phyloP scores from a whole-genome alignment of 2,797 vertebrate genomes.

The Hyperoplus immaculatus region DNA sequence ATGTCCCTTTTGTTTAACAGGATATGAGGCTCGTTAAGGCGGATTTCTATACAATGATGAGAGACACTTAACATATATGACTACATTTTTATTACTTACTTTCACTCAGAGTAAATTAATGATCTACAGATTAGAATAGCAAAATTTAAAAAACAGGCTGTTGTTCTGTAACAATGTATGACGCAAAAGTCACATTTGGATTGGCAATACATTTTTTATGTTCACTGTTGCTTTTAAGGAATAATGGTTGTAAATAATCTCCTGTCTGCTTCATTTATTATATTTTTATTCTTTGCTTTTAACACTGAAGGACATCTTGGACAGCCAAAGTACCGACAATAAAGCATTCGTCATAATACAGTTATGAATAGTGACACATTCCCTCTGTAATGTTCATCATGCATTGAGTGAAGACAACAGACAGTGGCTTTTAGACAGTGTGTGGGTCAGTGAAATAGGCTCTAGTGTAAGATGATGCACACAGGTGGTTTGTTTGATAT shows the following conservation, averaged over 20 bases:
- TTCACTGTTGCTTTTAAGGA: not conserved
- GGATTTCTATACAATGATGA: not conserved
- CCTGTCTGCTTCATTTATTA: not conserved
- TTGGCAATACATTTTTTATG: not conserved
- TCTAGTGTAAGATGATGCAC: not conserved
- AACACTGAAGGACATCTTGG: slow-evolving; percentile 15
- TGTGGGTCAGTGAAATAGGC: slow-evolving; percentile 23
- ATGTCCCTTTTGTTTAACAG: not conserved
- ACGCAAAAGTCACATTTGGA: not conserved
- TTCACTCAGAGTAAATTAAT: not conserved
- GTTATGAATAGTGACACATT: slow-evolving; percentile 2
- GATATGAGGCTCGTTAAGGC: not conserved
- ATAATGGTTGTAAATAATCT: not conserved
- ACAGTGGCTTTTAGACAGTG: slow-evolving; percentile 16
- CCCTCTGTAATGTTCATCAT: slow-evolving; percentile 28
- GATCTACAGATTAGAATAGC: not conserved
- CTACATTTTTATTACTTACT: not conserved
- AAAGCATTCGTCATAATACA: not conserved
- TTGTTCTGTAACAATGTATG: not conserved
- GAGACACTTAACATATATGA: not conserved
- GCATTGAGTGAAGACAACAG: not conserved
- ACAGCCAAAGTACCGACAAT: slow-evolving; percentile 1
- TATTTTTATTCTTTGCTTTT: not conserved
- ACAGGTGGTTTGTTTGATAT: slow-evolving; percentile 11
- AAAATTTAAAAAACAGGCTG: not conserved